A percentile compares a stretch with the other conserved stretches of the same genome.
Conservation (phyloP, 2,888 invertebrate species). For the Agrenia bidenticulata region DNA sequence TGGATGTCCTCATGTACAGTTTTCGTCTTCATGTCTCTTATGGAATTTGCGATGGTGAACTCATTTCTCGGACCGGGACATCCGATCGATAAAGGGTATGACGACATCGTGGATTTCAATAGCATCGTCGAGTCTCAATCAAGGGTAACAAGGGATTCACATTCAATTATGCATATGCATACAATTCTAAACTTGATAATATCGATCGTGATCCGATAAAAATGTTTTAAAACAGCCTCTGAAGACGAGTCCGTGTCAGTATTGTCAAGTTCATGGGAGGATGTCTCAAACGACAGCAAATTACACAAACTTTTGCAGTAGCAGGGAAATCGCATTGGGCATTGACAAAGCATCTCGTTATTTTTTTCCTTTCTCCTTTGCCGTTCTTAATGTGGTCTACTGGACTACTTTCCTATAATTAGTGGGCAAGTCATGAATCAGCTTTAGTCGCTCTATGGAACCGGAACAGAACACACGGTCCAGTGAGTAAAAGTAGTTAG, state of each 20-base stretch:
- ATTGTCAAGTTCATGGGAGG: slow-evolving; percentile 56
- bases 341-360: slow-evolving; percentile 85
- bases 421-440: background rate
- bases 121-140: slow-evolving; percentile 39
- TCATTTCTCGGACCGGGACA: slow-evolving; percentile 76
- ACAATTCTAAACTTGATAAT: no score
- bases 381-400: slow-evolving; percentile 84
- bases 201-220: background rate
- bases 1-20: slow-evolving; percentile 92
- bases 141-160: slow-evolving; percentile 20
- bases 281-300: slow-evolving; percentile 67
- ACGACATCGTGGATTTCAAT: slow-evolving; percentile 45
- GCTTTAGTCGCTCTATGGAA: no score
- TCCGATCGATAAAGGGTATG: slow-evolving; percentile 48
- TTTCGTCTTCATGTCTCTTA: slow-evolving; percentile 84
- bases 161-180: background rate
- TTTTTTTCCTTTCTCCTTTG: slow-evolving; percentile 86
- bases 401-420: slow-evolving; percentile 75
- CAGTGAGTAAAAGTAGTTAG: no score
- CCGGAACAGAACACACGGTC: no score
- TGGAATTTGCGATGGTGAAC: slow-evolving; percentile 88
- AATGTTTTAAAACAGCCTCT: slow-evolving; percentile 28
- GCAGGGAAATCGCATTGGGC: slow-evolving; percentile 67
- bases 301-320: slow-evolving; percentile 81
- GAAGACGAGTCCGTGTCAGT: slow-evolving; percentile 40